Evolutionary conservation across 2,797 vertebrate genomes (phyloP).

Genomic region (Myotis vivesi): DNA sequence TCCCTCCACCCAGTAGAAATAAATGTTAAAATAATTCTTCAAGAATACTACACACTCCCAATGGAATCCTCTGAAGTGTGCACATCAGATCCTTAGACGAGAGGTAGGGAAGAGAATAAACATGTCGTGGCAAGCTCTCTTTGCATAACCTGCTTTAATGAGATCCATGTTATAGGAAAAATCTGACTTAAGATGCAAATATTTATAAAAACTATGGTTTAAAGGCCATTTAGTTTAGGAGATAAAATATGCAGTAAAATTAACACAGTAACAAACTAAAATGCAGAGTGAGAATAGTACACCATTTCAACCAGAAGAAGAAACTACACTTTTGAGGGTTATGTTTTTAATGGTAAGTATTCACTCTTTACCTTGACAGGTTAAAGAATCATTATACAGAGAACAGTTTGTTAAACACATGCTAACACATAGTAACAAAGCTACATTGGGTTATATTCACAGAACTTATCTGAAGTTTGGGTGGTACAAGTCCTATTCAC

Average conservation of each 20-base stretch:
- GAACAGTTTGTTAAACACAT: background rate
- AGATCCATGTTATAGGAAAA: conserved; percentile 39
- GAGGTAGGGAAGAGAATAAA: background rate
- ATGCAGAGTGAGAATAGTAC: conserved; percentile 7
- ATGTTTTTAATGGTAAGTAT: conserved; percentile 6
- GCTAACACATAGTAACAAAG: background rate
- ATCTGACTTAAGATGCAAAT: conserved; percentile 39
- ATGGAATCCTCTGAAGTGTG: background rate
- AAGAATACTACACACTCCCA: background rate
- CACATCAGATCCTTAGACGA: background rate
- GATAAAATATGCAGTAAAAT: conserved; percentile 40
- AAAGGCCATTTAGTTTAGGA: conserved; percentile 62
- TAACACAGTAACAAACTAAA: conserved; percentile 38
- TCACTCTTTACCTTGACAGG: background rate
- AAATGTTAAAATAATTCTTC: background rate
- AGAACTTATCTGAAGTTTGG: background rate
- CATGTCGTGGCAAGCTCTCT: background rate
- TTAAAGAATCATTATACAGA: background rate
- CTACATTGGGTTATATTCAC: background rate
- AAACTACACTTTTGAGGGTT: background rate
- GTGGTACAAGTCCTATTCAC: background rate
- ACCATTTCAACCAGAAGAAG: conserved; percentile 18
- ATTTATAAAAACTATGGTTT: conserved; percentile 61
- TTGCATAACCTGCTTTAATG: background rate
- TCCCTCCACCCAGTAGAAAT: conserved; percentile 15